These are phyloP conservation scores for Mythimna albipuncta DNA, from an alignment of 2,888 invertebrate genomes.

Conservation along the genomic window DNA sequence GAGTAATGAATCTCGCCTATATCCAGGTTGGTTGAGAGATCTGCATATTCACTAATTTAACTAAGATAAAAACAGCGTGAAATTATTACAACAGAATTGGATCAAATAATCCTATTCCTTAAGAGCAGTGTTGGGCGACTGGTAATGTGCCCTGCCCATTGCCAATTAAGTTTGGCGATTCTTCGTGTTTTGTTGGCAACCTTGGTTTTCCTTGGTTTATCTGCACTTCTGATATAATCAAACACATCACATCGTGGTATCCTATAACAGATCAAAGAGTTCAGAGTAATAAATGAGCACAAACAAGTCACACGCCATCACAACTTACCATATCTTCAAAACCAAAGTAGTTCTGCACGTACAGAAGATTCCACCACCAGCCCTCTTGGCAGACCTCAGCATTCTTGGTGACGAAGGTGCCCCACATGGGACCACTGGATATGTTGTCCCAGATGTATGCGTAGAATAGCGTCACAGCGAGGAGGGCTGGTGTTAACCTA, in stretches of 20 bases:
- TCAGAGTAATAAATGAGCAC: background rate
- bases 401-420: slow-evolving; percentile 91
- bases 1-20: background rate
- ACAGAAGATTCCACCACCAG: slow-evolving; percentile 93
- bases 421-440: slow-evolving; percentile 93
- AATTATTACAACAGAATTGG: background rate
- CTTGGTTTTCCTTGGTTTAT: too few species aligned
- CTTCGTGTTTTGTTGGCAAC: too few species aligned
- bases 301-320: background rate
- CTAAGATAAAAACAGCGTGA: background rate
- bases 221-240: too few species aligned
- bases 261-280: background rate
- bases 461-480: slow-evolving; percentile 92
- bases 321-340: slow-evolving; percentile 92
- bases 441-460: slow-evolving; percentile 92
- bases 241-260: background rate
- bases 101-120: background rate
- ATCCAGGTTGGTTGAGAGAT: background rate
- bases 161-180: too few species aligned
- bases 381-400: slow-evolving; percentile 92
- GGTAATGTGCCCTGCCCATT: too few species aligned
- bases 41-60: background rate
- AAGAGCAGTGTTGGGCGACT: too few species aligned
- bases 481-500: slow-evolving; percentile 92
- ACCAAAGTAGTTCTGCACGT: slow-evolving; percentile 93